phyloP scores from a whole-genome alignment of 2,113 vertebrate species.

The Telmatochromis brichardi region DNA sequence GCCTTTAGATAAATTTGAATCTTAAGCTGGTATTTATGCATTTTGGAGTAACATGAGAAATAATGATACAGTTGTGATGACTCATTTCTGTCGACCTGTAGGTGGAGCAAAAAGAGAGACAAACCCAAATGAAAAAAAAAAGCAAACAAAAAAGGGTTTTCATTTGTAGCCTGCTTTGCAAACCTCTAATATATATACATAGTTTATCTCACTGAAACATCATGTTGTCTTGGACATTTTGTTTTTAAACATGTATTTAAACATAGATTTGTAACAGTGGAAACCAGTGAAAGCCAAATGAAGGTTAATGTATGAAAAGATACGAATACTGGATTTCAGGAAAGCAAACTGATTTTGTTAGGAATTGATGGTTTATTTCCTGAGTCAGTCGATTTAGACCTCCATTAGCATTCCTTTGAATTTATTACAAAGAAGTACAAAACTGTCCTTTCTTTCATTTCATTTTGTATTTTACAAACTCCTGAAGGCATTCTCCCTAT shows the following conservation, averaged over 20 bases:
- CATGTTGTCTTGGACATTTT: not conserved
- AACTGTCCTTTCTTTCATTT: not conserved
- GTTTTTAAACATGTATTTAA: too few species aligned
- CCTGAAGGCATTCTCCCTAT: not conserved
- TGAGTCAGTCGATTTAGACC: not conserved
- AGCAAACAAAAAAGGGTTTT: not conserved
- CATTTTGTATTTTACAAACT: not conserved
- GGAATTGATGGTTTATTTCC: not conserved
- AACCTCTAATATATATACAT: not conserved
- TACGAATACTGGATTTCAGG: not conserved
- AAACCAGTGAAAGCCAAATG: not conserved
- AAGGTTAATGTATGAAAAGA: not conserved
- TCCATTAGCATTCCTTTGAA: not conserved
- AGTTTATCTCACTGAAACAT: not conserved
- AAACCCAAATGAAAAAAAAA: not conserved
- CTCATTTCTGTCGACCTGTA: not conserved
- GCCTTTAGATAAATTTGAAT: not conserved
- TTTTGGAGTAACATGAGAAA: not conserved
- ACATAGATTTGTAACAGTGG: not conserved
- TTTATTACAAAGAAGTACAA: not conserved
- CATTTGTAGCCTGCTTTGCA: not conserved
- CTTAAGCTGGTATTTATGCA: conserved; percentile 18
- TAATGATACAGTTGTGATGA: not conserved
- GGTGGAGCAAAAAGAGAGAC: not conserved
- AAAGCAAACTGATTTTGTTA: not conserved